Conservation (phyloP, 2,797 vertebrate genomes). For the Phrynocephalus guinanensis region DNA sequence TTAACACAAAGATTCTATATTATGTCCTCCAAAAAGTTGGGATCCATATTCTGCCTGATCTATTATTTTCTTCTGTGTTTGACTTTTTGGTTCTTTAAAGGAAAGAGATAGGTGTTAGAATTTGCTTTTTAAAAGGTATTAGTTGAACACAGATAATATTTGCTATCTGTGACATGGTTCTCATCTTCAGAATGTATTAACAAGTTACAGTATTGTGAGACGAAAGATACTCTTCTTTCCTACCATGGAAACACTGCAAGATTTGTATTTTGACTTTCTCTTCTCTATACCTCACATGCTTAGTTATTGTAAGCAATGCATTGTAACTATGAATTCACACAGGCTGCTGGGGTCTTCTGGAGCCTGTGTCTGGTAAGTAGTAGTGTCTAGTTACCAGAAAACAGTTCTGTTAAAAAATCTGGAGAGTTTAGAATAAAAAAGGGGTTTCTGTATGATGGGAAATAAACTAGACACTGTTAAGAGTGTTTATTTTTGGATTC, state of each 20-base stretch:
- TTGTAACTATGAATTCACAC: constrained; percentile 29
- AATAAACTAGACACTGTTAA: constrained; percentile 41
- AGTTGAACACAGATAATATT: not conserved
- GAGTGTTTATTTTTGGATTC: constrained; percentile 6
- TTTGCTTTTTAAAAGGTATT: constrained; percentile 23
- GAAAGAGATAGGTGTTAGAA: not conserved
- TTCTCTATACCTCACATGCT: constrained; percentile 31
- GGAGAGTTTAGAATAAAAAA: constrained; percentile 43
- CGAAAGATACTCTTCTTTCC: not conserved
- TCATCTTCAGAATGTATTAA: not conserved
- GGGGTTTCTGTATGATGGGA: constrained; percentile 26
- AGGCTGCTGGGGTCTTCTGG: constrained; percentile 49
- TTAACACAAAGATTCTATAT: not conserved
- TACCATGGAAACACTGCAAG: constrained; percentile 2
- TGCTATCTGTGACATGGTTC: not conserved
- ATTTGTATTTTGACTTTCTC: constrained; percentile 27
- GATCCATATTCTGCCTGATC: not conserved
- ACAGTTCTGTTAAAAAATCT: constrained; percentile 31
- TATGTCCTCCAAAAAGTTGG: not conserved
- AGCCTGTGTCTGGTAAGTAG: constrained; percentile 47
- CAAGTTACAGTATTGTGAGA: not conserved
- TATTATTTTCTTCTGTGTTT: not conserved
- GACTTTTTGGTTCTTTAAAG: not conserved
- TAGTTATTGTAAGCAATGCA: constrained; percentile 31
- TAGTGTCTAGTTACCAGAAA: constrained; percentile 40